These are phyloP conservation scores for Aphrophora alni DNA, from an alignment of 2,888 invertebrate species.

Conservation along the genomic window DNA sequence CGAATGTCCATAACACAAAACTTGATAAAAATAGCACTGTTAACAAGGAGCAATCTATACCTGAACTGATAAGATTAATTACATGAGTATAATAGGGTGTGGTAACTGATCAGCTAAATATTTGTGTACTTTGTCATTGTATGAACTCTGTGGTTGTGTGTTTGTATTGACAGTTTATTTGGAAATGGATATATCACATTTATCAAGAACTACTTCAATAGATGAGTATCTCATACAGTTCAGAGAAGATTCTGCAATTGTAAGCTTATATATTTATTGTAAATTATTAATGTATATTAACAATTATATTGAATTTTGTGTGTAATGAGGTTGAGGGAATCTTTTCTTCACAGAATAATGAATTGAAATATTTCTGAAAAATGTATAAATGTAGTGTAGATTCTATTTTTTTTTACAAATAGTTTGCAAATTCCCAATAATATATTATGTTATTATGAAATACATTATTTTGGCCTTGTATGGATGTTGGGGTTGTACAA, in stretches of 20 bases:
- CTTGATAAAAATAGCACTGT: not conserved
- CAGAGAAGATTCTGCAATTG: not conserved
- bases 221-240: not conserved
- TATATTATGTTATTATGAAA: too few relatives aligned
- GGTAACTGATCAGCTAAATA: not conserved
- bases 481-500: too few relatives aligned
- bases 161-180: not conserved
- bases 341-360: too few relatives aligned
- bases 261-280: not conserved
- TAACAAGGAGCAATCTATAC: conserved; percentile 1
- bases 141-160: not conserved
- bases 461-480: too few relatives aligned
- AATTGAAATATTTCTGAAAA: too few relatives aligned
- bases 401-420: too few relatives aligned
- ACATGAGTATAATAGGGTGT: not conserved
- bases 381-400: too few relatives aligned
- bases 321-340: too few relatives aligned
- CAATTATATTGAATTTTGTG: too few relatives aligned
- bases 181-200: not conserved
- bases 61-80: not conserved
- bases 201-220: not conserved
- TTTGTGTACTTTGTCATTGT: not conserved
- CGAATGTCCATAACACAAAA: not conserved
- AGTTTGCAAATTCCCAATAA: too few relatives aligned
- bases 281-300: too few relatives aligned